Percentiles rank a stretch among this genome's conserved stretches.
These are phyloP conservation scores for Odontesthes bonariensis DNA, from an alignment of 2,113 vertebrate genomes.

Conservation along the genomic window DNA sequence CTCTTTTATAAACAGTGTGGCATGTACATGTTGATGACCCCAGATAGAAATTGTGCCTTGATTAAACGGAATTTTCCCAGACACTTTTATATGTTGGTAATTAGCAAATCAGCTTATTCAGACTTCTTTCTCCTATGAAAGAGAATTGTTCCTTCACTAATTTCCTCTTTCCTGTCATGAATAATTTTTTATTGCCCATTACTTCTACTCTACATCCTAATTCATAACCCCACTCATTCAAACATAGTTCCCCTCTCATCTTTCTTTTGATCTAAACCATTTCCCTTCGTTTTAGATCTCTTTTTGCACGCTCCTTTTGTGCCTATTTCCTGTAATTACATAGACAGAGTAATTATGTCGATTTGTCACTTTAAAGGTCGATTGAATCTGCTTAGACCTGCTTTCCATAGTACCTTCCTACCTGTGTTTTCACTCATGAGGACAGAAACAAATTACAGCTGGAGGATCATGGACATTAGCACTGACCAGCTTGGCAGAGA, in stretches of 20 bases:
- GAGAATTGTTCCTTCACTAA: neutral
- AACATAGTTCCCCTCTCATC: fast-evolving
- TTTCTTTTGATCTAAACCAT: neutral
- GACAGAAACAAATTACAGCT: neutral
- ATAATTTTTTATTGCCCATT: neutral
- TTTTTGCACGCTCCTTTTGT: neutral
- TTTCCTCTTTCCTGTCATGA: neutral
- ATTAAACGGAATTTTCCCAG: neutral
- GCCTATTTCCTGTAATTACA: constrained; percentile 11
- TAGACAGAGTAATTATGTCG: neutral
- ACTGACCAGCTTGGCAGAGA: constrained; percentile 19
- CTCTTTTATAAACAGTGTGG: neutral
- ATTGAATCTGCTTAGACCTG: neutral
- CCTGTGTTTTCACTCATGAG: neutral
- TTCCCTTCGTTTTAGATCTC: neutral
- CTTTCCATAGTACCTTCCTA: neutral
- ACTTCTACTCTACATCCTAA: neutral
- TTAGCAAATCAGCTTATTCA: constrained; percentile 1
- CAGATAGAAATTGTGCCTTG: neutral
- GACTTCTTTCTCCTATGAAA: neutral
- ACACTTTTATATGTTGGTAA: neutral
- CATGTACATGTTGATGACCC: neutral
- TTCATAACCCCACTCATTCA: neutral
- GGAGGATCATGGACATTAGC: neutral
- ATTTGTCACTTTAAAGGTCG: neutral